Evolutionary conservation across 1,140 invertebrate genomes (phyloP).

Genomic region (Chironomus tepperi): DNA sequence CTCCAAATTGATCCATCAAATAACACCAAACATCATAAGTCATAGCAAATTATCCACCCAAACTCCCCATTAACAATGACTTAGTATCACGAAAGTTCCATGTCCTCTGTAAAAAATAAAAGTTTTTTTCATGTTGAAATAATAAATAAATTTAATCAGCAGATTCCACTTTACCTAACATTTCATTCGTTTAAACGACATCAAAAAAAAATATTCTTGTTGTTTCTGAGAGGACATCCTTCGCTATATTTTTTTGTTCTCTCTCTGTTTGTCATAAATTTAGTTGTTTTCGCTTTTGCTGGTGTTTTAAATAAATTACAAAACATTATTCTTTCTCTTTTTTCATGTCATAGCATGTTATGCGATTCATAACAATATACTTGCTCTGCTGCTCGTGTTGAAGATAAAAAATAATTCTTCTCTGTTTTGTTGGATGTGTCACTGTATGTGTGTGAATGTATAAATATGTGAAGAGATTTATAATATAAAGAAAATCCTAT

Average conservation of each 20-base stretch:
- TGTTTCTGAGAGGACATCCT: background rate
- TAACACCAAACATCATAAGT: no score
- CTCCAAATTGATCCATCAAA: no score
- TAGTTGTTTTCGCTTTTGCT: conserved; percentile 7
- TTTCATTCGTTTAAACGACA: conserved; percentile 13
- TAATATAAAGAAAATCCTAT: background rate
- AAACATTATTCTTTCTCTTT: conserved; percentile 14
- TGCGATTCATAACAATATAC: conserved; percentile 2
- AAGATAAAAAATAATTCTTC: no score
- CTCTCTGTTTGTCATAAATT: background rate
- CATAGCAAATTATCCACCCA: no score
- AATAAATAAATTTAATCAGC: no score
- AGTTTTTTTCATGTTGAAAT: no score
- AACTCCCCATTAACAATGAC: no score
- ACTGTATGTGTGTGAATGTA: no score
- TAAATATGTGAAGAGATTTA: background rate
- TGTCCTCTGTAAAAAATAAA: no score
- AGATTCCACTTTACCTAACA: background rate
- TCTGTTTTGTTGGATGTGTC: no score
- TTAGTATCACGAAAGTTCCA: no score
- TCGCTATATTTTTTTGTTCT: conserved; percentile 1
- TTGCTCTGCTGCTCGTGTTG: background rate
- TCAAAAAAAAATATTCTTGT: background rate
- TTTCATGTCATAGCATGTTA: background rate
- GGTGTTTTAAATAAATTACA: conserved; percentile 5